Percentiles rank a stretch among this genome's conserved stretches.
These are phyloP conservation scores for Aplochiton taeniatus DNA, from an alignment of 2,797 vertebrate genomes.

Conservation along the genomic window DNA sequence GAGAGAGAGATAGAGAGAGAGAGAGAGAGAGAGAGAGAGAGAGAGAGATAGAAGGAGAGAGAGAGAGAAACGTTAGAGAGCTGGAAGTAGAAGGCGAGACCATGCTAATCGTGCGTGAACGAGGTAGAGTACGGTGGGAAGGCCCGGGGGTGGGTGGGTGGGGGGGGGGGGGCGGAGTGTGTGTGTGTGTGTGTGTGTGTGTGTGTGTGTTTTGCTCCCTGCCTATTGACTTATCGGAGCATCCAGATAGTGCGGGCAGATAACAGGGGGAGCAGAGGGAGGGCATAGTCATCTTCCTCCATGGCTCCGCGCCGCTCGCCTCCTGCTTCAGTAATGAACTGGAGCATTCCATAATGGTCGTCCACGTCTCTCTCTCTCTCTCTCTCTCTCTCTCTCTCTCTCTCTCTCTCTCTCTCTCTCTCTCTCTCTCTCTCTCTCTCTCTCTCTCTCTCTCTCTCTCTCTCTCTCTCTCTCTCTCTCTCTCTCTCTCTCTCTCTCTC, in stretches of 20 bases:
- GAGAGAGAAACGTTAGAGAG: no score
- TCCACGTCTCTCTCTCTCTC: slow-evolving; percentile 26
- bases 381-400: slow-evolving; percentile 18
- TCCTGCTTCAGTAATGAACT: slow-evolving; percentile 58
- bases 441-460: not conserved
- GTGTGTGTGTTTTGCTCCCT: slow-evolving; percentile 40
- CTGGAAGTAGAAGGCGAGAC: no score
- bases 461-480: not conserved
- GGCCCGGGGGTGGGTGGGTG: no score
- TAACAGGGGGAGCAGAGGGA: slow-evolving; percentile 42
- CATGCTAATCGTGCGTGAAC: no score
- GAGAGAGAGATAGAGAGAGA: slow-evolving; percentile 37
- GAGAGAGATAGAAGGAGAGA: no score
- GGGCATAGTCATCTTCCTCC: no score
- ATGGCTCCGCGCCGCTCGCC: slow-evolving; percentile 42
- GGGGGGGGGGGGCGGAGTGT: no score
- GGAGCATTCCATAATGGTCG: slow-evolving; percentile 56
- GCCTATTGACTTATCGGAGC: slow-evolving; percentile 57
- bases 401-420: slow-evolving; percentile 9
- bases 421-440: slow-evolving; percentile 3
- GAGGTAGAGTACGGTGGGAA: no score
- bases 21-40: no score
- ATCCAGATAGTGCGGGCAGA: slow-evolving; percentile 53
- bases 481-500: not conserved
- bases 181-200: no score